These are phyloP conservation scores for Kobus ellipsiprymnus DNA, from an alignment of 2,113 vertebrate species.

Conservation along the genomic window DNA sequence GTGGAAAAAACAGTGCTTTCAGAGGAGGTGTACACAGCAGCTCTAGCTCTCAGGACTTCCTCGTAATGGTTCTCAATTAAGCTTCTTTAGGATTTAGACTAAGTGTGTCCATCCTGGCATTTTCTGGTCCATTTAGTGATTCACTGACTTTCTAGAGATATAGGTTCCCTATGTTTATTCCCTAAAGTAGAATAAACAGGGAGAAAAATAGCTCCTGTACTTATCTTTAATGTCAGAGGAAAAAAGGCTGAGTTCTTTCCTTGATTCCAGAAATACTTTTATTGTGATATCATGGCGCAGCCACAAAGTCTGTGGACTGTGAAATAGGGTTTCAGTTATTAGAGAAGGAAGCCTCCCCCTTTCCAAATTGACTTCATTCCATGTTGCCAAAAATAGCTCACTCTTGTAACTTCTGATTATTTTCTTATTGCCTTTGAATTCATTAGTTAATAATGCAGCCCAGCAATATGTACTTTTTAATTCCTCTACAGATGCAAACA, in stretches of 20 bases:
- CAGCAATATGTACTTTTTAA: slow-evolving; percentile 64
- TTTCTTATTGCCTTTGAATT: slow-evolving; percentile 51
- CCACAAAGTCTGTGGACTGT: slow-evolving; percentile 64
- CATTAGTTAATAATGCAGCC: slow-evolving; percentile 70
- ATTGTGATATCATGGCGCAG: not conserved
- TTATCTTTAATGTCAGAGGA: not conserved
- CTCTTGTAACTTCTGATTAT: not conserved
- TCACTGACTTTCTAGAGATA: not conserved
- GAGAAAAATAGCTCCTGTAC: not conserved
- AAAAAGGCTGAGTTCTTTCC: not conserved
- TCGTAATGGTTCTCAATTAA: not conserved
- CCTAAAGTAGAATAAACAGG: not conserved
- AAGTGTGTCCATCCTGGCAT: not conserved
- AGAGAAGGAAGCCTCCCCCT: slow-evolving; percentile 59
- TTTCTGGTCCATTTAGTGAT: not conserved
- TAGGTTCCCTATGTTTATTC: not conserved
- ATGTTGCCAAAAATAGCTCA: slow-evolving; percentile 60
- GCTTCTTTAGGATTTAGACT: not conserved
- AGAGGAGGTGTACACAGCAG: not conserved
- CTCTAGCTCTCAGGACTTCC: not conserved
- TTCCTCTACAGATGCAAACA: not conserved
- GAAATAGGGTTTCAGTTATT: slow-evolving; percentile 79
- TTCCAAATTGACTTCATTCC: slow-evolving; percentile 39
- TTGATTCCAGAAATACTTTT: slow-evolving; percentile 23
- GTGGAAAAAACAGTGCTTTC: not conserved